Evolutionary conservation across 2,113 vertebrate genomes (phyloP), one percentile per base, ranked within the genome.

Genomic region (Oxyruncus cristatus): DNA sequence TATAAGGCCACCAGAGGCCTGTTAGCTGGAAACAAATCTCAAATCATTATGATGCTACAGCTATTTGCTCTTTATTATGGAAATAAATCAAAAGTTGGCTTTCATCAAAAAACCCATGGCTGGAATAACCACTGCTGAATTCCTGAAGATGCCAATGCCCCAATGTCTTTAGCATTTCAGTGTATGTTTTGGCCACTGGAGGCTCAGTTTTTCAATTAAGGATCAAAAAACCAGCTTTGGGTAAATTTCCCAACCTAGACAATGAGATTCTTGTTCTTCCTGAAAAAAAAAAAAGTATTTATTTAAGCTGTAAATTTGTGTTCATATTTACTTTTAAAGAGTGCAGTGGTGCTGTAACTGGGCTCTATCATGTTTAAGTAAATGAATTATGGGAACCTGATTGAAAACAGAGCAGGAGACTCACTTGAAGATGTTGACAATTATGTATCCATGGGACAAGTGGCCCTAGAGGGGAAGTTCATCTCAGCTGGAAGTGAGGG

Each of bases 191-290:
- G 98, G 98, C 98, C 87, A 86, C 93, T 83, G 73, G 66, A 80
- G 71, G 77, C 92, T 97, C 92, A 96, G 96, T 97, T 98, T 98
- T 98, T 98, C 98, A 98, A 97, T 98, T 98, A 98, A 97, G 93
- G 92, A 96, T 94, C 84, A 80, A 82, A 93, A 97, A 90, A 78
- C 28, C 71, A 96, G 41, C 86, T 93, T 95, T 0, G 82, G 80
- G 92, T 97, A 93, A 95, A 97, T 98, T 95, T 97, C 81, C 86
- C 92, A 97, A 97, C 78, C n/a, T 82, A 96, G 96, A 98, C 97
- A 98, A 98, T 96, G 93, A 95, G 76, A 92, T 83, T 94, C 92
- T 98, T 98, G 95, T 98, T 98, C 97, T 89, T 93, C 37, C 61
- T 42, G 79, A 49, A 49, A 50, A 37, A 42, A 42, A 95, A 97